Evolutionary conservation across 2,888 invertebrate species (phyloP).

Genomic region (Aquatica leii): DNA sequence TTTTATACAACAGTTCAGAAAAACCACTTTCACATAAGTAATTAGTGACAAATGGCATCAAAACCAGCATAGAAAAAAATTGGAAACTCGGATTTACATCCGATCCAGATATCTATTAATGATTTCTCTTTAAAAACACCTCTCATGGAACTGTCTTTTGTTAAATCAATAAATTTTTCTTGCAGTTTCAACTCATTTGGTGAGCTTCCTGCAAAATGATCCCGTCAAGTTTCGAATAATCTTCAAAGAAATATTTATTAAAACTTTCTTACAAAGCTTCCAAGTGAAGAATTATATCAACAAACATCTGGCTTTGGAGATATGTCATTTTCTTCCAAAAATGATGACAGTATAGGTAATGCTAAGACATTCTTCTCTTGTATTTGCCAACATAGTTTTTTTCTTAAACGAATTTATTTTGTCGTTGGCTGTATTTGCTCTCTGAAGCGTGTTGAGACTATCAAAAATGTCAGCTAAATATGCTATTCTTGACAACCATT

Average conservation of each 20-base stretch:
- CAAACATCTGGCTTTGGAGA: not conserved
- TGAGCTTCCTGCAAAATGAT: constrained; percentile 6
- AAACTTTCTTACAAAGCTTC: too few species aligned
- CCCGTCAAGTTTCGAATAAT: not conserved
- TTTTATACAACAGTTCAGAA: not conserved
- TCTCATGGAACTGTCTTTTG: constrained; percentile 12
- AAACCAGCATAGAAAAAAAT: not conserved
- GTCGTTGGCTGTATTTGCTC: not conserved
- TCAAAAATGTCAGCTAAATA: constrained; percentile 33
- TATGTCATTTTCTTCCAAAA: constrained; percentile 7
- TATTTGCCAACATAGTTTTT: not conserved
- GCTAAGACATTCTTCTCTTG: not conserved
- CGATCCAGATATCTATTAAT: constrained; percentile 17
- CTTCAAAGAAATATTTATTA: too few species aligned
- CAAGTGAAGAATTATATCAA: constrained; percentile 6
- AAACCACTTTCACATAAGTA: constrained; percentile 10
- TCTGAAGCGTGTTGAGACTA: not conserved
- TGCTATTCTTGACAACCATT: constrained; percentile 27
- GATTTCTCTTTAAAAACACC: constrained; percentile 8
- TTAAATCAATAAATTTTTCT: constrained; percentile 9
- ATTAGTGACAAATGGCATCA: constrained; percentile 3
- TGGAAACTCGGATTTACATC: constrained; percentile 2
- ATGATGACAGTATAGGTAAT: not conserved
- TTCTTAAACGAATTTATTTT: not conserved
- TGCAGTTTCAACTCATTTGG: too few species aligned